Evolutionary conservation across 2,888 invertebrate species (phyloP).

Genomic region (Zygaena filipendulae): DNA sequence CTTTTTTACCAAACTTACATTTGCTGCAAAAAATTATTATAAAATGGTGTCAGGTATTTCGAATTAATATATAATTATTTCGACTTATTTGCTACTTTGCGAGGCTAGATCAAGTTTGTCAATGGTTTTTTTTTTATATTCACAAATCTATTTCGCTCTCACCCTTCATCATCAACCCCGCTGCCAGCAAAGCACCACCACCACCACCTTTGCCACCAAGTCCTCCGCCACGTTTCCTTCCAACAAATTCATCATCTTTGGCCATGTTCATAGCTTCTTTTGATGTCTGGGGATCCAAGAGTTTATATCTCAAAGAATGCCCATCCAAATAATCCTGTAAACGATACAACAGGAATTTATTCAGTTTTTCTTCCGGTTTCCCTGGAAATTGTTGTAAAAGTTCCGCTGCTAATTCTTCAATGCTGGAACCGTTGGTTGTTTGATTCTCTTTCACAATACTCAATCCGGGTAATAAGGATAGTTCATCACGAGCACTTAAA

Average conservation of each 20-base stretch:
- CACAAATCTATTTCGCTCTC: too few relatives aligned
- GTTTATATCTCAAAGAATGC: slow-evolving; percentile 77
- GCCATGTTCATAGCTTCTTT: slow-evolving; percentile 65
- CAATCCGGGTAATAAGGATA: slow-evolving; percentile 79
- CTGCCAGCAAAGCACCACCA: slow-evolving; percentile 60
- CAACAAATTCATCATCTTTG: slow-evolving; percentile 51
- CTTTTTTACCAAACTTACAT: too few relatives aligned
- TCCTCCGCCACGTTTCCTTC: slow-evolving; percentile 53
- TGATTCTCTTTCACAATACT: slow-evolving; percentile 75
- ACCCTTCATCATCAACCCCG: slow-evolving; percentile 75
- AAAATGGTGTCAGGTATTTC: too few relatives aligned
- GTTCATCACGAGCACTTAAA: slow-evolving; percentile 75
- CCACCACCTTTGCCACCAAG: slow-evolving; percentile 34
- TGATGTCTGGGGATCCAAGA: slow-evolving; percentile 72
- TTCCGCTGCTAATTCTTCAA: slow-evolving; percentile 74
- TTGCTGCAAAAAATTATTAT: too few relatives aligned
- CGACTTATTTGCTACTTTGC: too few relatives aligned
- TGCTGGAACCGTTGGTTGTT: slow-evolving; percentile 47
- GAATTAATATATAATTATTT: too few relatives aligned
- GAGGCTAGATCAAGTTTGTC: too few relatives aligned
- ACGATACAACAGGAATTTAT: slow-evolving; percentile 75
- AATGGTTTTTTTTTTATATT: too few relatives aligned
- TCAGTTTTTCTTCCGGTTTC: slow-evolving; percentile 79
- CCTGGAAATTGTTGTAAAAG: slow-evolving; percentile 81
- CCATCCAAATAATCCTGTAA: slow-evolving; percentile 78